These are phyloP conservation scores for Ephydatia muelleri DNA, from an alignment of 37 sponge, comb jelly and placozoan genomes.

Conservation along the genomic window DNA sequence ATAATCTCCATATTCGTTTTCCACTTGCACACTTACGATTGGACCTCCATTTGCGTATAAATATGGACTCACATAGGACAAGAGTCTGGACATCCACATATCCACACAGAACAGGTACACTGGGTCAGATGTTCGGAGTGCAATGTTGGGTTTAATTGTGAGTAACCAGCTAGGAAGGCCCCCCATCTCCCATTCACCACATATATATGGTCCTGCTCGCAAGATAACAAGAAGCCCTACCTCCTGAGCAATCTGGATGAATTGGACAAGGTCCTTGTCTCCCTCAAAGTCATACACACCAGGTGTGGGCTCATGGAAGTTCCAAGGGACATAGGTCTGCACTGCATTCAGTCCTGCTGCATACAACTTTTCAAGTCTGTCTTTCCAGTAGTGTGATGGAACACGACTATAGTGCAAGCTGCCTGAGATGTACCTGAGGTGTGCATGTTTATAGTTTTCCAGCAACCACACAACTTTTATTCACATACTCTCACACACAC, in stretches of 20 bases:
- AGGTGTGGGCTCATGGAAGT: slow-evolving; percentile 83
- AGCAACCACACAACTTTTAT: no score
- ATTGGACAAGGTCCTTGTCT: slow-evolving; percentile 65
- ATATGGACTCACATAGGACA: slow-evolving; percentile 62
- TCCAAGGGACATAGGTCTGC: slow-evolving; percentile 98
- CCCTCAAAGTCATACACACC: slow-evolving; percentile 81
- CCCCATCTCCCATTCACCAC: slow-evolving; percentile 98
- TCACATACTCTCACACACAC: no score
- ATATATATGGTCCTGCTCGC: slow-evolving; percentile 95
- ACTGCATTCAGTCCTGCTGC: slow-evolving; percentile 90
- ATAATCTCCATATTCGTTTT: slow-evolving; percentile 98
- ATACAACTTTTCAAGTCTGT: slow-evolving; percentile 75
- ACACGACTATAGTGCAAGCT: slow-evolving; percentile 95
- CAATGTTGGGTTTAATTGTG: slow-evolving; percentile 23
- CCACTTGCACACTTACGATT: slow-evolving; percentile 92
- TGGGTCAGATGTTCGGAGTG: slow-evolving; percentile 67
- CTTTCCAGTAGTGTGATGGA: slow-evolving; percentile 80
- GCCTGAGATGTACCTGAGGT: slow-evolving; percentile 89
- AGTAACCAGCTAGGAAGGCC: slow-evolving; percentile 93
- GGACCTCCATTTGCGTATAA: slow-evolving; percentile 94
- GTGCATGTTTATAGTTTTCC: no score
- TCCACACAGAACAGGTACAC: slow-evolving; percentile 73
- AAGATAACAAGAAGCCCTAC: slow-evolving; percentile 85
- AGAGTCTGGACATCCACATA: slow-evolving; percentile 72
- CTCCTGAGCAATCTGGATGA: slow-evolving; percentile 83